phyloP scores from a whole-genome alignment of 2,113 vertebrate genomes.

The Chloropsis cyanopogon region DNA sequence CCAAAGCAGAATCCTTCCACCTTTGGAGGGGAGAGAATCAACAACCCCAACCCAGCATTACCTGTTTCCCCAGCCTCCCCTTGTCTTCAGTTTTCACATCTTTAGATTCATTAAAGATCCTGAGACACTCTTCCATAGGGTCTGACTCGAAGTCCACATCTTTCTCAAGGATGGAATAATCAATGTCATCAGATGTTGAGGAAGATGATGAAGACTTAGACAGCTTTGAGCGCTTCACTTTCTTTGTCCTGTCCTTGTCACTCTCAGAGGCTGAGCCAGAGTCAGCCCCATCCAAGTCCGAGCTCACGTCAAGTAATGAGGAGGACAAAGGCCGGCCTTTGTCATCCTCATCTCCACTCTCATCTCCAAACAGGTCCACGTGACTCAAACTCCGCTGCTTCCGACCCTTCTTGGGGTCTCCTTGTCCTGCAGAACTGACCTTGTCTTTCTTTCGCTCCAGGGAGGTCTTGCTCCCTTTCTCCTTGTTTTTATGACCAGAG shows the following conservation, averaged over 20 bases:
- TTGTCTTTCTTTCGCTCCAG: conserved; percentile 28
- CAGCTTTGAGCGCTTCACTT: conserved; percentile 27
- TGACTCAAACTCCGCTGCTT: conserved; percentile 84
- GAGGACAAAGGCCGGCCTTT: background rate
- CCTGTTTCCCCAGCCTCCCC: conserved; percentile 90
- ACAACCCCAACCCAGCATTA: conserved; percentile 34
- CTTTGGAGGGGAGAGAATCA: background rate
- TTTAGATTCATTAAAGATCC: conserved; percentile 95
- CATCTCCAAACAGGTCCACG: conserved; percentile 90
- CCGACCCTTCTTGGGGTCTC: background rate
- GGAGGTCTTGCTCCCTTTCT: conserved; percentile 21
- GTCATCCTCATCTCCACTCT: conserved; percentile 84
- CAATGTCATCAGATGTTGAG: conserved; percentile 60
- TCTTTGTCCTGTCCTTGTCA: conserved; percentile 44
- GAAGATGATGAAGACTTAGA: conserved; percentile 36
- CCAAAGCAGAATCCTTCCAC: background rate
- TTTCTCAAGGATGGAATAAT: conserved; percentile 81
- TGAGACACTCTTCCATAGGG: conserved; percentile 95
- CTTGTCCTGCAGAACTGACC: conserved; percentile 20
- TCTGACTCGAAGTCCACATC: conserved; percentile 90
- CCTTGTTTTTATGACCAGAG: conserved; percentile 46
- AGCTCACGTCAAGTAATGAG: conserved; percentile 51
- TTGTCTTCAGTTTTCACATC: conserved; percentile 93
- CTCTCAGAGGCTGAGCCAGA: background rate
- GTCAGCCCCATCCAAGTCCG: conserved; percentile 4